Conservation (phyloP, 2,113 vertebrate genomes). For the Trinectes maculatus region DNA sequence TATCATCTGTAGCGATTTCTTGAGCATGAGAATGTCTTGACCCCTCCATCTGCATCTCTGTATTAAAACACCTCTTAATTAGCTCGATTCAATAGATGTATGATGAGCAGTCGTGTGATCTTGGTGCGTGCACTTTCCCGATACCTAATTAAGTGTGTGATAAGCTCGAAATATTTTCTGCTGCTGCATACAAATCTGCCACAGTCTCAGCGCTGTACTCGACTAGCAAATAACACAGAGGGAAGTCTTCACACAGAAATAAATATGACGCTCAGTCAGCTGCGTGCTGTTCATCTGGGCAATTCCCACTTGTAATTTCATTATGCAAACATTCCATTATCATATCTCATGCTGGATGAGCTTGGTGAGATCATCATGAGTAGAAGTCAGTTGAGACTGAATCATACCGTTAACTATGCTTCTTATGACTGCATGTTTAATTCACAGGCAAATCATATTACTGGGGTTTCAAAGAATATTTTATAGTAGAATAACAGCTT, state of each 20-base stretch:
- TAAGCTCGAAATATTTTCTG: constrained; percentile 20
- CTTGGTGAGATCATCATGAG: constrained; percentile 1
- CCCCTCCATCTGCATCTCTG: constrained; percentile 27
- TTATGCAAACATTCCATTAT: constrained; percentile 31
- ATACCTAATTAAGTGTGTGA: constrained; percentile 46
- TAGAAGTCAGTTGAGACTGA: constrained; percentile 1
- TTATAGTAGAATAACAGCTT: no score
- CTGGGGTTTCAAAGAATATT: no score
- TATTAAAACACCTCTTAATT: constrained; percentile 30
- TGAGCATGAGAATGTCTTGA: constrained; percentile 8
- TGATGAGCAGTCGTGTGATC: constrained; percentile 4
- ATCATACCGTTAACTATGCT: neutral
- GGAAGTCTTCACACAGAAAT: constrained; percentile 16
- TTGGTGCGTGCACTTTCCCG: neutral
- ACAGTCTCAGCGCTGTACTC: neutral
- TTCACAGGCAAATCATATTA: no score
- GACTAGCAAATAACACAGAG: neutral
- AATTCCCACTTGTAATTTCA: constrained; percentile 36
- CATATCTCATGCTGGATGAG: neutral
- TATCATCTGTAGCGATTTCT: neutral
- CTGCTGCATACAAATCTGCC: constrained; percentile 6
- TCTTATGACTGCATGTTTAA: no score
- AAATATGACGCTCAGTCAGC: constrained; percentile 3
- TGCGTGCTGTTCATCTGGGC: constrained; percentile 5
- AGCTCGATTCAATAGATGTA: neutral